Evolutionary conservation across 1,140 invertebrate genomes (phyloP).

Genomic region (Teleopsis dalmanni): DNA sequence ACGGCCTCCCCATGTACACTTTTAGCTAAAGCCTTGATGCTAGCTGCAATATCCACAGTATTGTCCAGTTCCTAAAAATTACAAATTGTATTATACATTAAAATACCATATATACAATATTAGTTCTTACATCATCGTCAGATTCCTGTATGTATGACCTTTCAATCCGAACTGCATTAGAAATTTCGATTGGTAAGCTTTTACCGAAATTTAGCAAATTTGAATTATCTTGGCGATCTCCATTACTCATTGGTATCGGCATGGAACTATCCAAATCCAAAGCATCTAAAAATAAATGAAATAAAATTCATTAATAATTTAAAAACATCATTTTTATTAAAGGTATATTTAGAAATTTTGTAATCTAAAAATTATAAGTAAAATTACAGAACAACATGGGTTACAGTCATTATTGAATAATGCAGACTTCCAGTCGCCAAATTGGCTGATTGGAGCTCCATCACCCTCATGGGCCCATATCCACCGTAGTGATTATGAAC

Average conservation of each 20-base stretch:
- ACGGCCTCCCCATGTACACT: conserved; percentile 77
- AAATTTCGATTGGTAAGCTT: conserved; percentile 39
- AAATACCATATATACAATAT: too few relatives aligned
- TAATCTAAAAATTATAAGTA: too few relatives aligned
- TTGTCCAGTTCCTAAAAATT: conserved; percentile 31
- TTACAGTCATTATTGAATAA: too few relatives aligned
- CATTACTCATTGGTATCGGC: conserved; percentile 27
- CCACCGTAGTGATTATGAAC: too few relatives aligned
- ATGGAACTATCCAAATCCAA: conserved; percentile 33
- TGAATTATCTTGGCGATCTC: too few relatives aligned
- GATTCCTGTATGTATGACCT: conserved; percentile 14
- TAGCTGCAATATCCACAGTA: conserved; percentile 68
- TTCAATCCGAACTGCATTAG: conserved; percentile 24
- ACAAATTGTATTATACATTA: neutral
- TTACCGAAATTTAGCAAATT: conserved; percentile 29
- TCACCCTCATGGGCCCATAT: too few relatives aligned
- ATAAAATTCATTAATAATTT: neutral
- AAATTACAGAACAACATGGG: too few relatives aligned
- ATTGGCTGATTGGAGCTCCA: too few relatives aligned
- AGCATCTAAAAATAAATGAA: conserved; percentile 24
- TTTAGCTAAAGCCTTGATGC: conserved; percentile 76
- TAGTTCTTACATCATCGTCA: conserved; percentile 32
- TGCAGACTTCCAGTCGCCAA: too few relatives aligned
- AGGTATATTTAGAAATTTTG: too few relatives aligned
- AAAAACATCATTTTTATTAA: too few relatives aligned